phyloP scores from a whole-genome alignment of 1,140 invertebrate species.

The Zaprionus africanus region DNA sequence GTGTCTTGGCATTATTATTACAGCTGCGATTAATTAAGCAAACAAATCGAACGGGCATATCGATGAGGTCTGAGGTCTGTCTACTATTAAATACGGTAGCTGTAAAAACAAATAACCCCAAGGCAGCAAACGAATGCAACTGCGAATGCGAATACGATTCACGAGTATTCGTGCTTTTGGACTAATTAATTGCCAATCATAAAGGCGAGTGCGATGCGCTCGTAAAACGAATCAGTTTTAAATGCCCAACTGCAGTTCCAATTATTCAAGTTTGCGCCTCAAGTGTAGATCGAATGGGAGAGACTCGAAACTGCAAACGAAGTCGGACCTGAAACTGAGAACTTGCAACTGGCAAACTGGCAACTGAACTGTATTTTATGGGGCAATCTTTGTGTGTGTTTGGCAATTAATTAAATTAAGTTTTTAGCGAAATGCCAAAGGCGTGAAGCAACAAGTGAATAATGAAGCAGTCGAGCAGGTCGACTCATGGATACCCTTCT shows the following conservation, averaged over 20 bases:
- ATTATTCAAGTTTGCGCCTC: conserved; percentile 81
- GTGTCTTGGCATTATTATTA: conserved; percentile 58
- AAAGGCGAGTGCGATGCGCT: conserved; percentile 64
- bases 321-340: background rate
- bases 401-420: conserved; percentile 82
- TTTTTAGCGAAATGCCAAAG: conserved; percentile 80
- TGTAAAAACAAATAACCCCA: conserved; percentile 78
- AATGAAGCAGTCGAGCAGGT: background rate
- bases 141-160: conserved; percentile 14
- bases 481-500: conserved; percentile 14
- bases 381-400: conserved; percentile 58
- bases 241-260: conserved; percentile 65
- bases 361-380: conserved; percentile 51
- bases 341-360: conserved; percentile 36
- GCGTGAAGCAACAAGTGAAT: conserved; percentile 64
- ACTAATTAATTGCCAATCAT: conserved; percentile 82
- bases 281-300: conserved; percentile 45
- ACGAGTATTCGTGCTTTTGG: conserved; percentile 67
- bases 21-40: conserved; percentile 82
- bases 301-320: background rate
- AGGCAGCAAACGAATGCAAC: conserved; percentile 27
- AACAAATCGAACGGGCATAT: conserved; percentile 63
- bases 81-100: conserved; percentile 69
- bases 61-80: conserved; percentile 11
- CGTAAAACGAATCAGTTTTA: conserved; percentile 77